Evolutionary conservation across 2,797 vertebrate species (phyloP), one percentile per base, ranked within the genome.

Genomic region (Periophthalmus magnuspinnatus): DNA sequence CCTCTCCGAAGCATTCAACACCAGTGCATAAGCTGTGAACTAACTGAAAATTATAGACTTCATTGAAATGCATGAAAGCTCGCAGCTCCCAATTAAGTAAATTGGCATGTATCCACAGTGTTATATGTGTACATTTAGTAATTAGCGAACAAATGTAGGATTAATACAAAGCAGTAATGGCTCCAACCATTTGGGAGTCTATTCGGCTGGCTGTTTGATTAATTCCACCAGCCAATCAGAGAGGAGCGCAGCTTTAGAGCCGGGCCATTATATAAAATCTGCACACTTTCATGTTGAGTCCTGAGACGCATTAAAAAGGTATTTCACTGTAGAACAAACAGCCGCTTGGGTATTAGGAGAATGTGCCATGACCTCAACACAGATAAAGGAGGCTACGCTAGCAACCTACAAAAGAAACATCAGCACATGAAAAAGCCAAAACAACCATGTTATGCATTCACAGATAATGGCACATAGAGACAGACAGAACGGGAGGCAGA

Each of bases 121-220:
- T 48, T 64, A 50, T 69, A 65, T 50, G 33, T 41, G 38, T 67
- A 45, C 19, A 74, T 62, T 50, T 48, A 67, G 36, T 76, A 57
- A 73, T 84, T 77, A 78, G 33, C 32, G 28, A 60, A 58, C 16
- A 62, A 82, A 83, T 69, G 65, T 34, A 69, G 38, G 4, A 57
- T 62, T 21, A 69, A 72, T 71, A 67, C 19, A 70, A 76, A 45
- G 67, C 55, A 80, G 65, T 77, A 62, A 73, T 68, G 68, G 76
- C 81, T 68, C 77, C 74, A 72, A 64, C 70, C 47, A 70, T 67
- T 76, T 69, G 61, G 56, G 78, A 68, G 45, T 64, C 59, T 74
- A 41, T 62, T 70, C 79, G 84, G 77, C 83, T 88, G 79, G 81
- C 59, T 76, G 71, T 65, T 79, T 74, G 77, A 86, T 83, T 78